Evolutionary conservation across 1,140 invertebrate species (phyloP), one percentile per base, ranked within the genome.

Genomic region (Bombus breviceps): DNA sequence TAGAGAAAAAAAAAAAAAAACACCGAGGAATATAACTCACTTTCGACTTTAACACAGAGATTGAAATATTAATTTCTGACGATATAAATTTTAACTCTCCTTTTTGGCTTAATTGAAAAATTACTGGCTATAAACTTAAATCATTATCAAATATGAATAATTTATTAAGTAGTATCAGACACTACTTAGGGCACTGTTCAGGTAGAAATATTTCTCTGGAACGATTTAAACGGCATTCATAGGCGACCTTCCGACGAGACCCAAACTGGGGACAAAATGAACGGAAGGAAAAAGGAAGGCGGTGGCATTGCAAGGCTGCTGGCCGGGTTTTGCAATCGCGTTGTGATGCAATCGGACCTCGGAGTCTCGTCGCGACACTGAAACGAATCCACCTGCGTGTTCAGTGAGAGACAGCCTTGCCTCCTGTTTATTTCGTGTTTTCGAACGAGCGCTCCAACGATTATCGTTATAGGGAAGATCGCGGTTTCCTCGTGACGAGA

Each of bases 261-360:
- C 39, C 6, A 12, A 28, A 37, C 32, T 25, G 9, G 37, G 1
- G 57, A 76, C 75, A 43, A 74, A 81, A 69, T 53, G 39, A 83
- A 28, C 32, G 77, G 62, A 78, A 73, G 39, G 37, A 77, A 86
- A 88, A 81, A 88, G 87, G 66, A 81, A 34, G 62, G 32, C 77
- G 84, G 79, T 88, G 91, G 88, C 91, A 92, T 92, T 92, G 91
- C 92, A 92, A 92, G 92, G 92, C 88, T 91, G 90, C 69, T 78
- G 72, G 81, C 34, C 47, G 47, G 62, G 71, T 92, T 87, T 86
- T 83, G 89, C 86, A 92, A 92, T 88, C 69, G 43, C 32, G n/a
- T 43, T 34, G 53, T 89, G 88, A 89, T 68, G 87, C 87, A 89
- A 89, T 71, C 66, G 43, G 47, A 64, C 28, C 41, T 18, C 57